These are phyloP conservation scores for Smittia sp. DNA, from an alignment of 2,888 invertebrate species.

Conservation along the genomic window DNA sequence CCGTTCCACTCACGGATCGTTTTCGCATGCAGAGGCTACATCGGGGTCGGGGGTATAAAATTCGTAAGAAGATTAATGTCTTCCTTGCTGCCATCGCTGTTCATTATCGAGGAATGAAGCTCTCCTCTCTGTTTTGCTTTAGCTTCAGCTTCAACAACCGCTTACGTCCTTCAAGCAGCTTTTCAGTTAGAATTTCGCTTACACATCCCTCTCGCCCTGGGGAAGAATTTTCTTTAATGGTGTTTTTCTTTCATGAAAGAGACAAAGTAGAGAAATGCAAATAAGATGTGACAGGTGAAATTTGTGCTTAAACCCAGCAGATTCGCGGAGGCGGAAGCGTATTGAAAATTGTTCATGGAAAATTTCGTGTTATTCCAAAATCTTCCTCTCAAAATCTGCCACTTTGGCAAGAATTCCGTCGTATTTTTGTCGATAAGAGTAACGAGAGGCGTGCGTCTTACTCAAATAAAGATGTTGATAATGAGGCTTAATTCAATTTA, in stretches of 20 bases:
- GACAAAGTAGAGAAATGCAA: neutral
- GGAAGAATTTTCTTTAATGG: too few relatives aligned
- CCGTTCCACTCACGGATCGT: neutral
- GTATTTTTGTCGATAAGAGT: neutral
- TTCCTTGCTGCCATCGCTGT: neutral
- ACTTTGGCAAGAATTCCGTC: neutral
- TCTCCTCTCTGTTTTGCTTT: too few relatives aligned
- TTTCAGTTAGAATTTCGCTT: too few relatives aligned
- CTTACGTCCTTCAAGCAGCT: too few relatives aligned
- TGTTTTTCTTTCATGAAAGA: too few relatives aligned
- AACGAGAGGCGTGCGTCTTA: neutral
- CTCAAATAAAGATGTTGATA: slow-evolving; percentile 2
- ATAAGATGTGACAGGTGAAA: slow-evolving; percentile 10
- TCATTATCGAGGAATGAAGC: neutral
- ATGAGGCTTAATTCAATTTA: slow-evolving; percentile 12
- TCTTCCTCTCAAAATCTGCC: neutral
- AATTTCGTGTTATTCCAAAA: neutral
- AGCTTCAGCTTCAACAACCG: too few relatives aligned
- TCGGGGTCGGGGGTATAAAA: neutral
- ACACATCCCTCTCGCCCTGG: too few relatives aligned
- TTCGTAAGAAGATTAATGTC: neutral
- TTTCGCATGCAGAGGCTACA: too few relatives aligned
- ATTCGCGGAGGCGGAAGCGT: neutral
- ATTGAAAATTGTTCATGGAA: neutral
- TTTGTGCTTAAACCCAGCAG: neutral